Conservation (phyloP, 2,797 vertebrate genomes). For the Cottoperca gobio region DNA sequence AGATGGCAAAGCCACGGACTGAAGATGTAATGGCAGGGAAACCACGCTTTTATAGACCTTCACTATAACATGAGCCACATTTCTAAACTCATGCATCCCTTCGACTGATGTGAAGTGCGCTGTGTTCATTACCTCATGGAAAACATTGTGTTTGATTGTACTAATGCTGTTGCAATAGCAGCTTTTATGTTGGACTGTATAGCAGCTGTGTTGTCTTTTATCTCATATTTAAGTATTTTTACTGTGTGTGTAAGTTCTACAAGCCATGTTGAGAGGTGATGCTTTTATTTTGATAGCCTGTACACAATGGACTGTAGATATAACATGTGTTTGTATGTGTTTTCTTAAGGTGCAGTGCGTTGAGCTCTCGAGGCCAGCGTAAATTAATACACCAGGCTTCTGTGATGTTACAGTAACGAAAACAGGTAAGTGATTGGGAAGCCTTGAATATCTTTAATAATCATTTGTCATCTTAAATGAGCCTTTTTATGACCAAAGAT, state of each 20-base stretch:
- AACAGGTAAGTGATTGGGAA: constrained; percentile 7
- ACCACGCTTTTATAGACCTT: constrained; percentile 24
- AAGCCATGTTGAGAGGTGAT: too few species aligned
- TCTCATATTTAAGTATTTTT: constrained; percentile 7
- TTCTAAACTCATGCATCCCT: constrained; percentile 9
- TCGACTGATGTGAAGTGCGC: neutral
- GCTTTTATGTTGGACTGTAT: constrained; percentile 11
- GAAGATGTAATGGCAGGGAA: constrained; percentile 40
- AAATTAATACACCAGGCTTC: neutral
- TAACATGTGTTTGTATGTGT: neutral
- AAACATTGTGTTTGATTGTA: neutral
- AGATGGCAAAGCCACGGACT: constrained; percentile 37
- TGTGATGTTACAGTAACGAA: constrained; percentile 5
- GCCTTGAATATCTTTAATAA: constrained; percentile 6
- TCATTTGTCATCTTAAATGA: constrained; percentile 25
- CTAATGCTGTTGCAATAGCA: neutral
- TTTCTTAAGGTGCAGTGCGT: neutral
- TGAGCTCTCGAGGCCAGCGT: neutral
- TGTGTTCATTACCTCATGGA: constrained; percentile 6
- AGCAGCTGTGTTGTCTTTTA: constrained; percentile 17
- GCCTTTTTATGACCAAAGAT: constrained; percentile 29
- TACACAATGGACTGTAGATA: too few species aligned
- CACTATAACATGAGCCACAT: constrained; percentile 20
- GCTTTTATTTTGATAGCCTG: too few species aligned
- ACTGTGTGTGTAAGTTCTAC: neutral